Evolutionary conservation across 2,888 invertebrate genomes (phyloP).

Genomic region (Orthosia gothica): DNA sequence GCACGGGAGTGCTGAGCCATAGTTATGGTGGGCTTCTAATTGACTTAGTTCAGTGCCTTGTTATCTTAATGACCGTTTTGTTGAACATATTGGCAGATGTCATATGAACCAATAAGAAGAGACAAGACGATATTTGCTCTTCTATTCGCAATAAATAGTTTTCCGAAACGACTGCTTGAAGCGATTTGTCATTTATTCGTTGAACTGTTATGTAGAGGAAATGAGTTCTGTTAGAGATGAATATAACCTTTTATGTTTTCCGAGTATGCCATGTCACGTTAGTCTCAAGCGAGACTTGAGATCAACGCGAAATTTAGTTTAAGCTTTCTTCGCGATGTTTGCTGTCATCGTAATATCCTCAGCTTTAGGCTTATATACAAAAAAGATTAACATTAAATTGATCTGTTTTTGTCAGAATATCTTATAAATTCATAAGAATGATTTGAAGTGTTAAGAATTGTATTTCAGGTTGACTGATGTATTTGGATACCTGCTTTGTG

Average conservation of each 20-base stretch:
- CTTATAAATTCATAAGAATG: background rate
- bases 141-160: conserved; percentile 31
- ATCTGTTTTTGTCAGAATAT: background rate
- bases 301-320: background rate
- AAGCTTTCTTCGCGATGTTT: background rate
- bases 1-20: background rate
- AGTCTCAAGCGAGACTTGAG: too few relatives aligned
- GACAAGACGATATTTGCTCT: conserved; percentile 13
- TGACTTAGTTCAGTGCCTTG: conserved; percentile 9
- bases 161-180: conserved; percentile 30
- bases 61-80: conserved; percentile 25
- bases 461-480: too few relatives aligned
- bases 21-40: background rate
- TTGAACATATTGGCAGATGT: conserved; percentile 35
- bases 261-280: background rate
- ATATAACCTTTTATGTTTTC: background rate
- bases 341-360: too few relatives aligned
- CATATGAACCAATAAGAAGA: conserved; percentile 29
- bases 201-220: conserved; percentile 5
- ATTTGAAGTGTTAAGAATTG: background rate
- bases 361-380: too few relatives aligned
- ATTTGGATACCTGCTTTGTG: too few relatives aligned
- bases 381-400: too few relatives aligned
- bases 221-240: conserved; percentile 24
- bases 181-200: conserved; percentile 27